Base-by-base conservation (phyloP, 2,113 vertebrate species). In the Caranx melampygus region DNA sequence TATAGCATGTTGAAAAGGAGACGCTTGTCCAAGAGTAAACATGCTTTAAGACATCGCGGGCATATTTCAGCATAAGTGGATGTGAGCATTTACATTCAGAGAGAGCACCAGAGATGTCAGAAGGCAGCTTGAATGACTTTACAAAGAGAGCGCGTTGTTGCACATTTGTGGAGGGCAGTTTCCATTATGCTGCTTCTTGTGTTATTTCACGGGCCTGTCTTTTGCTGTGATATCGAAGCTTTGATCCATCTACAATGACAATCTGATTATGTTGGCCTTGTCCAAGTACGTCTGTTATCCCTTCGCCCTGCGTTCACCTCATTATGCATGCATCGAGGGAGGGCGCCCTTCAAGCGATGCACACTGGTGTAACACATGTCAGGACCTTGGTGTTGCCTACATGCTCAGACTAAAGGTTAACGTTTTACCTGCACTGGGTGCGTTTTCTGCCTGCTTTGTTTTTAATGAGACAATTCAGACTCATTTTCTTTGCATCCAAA, bases 261-360 rank as follows among this genome's bases (percentile, higher is more conserved):
- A 64, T 83, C 77, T 77, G 79, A 85, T 84, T 63, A 70, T 78
- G 70, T 52, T 26, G 12, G 40, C 62, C 72, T 65, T 75, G 78
- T 81, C 59, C 54, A 35, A 74, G 72, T 73, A 58, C n/a, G 31
- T 59, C 70, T 75, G 79, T 73, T 79, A 62, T 76, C 78, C 62
- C 58, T 72, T 69, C 44, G 33, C 64, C 68, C 70, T 20, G 37
- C 26, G 16, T 51, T 79, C 75, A 61, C 45, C 70, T 84, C 78
- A 78, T 92, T 88, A 82, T 55, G 78, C 63, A 87, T 81, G 77
- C 80, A 71, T 67, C 2, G 2, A 44, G 21, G 63, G 78, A 45
- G 21, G 77, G 83, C 81, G 83, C 77, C 82, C 89, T 91, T 85
- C 79, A 89, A 35, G 65, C 47, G 37, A 51, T 45, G 74, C 72